These are phyloP conservation scores for Myotis myotis DNA, from an alignment of 2,797 vertebrate genomes.

Conservation along the genomic window DNA sequence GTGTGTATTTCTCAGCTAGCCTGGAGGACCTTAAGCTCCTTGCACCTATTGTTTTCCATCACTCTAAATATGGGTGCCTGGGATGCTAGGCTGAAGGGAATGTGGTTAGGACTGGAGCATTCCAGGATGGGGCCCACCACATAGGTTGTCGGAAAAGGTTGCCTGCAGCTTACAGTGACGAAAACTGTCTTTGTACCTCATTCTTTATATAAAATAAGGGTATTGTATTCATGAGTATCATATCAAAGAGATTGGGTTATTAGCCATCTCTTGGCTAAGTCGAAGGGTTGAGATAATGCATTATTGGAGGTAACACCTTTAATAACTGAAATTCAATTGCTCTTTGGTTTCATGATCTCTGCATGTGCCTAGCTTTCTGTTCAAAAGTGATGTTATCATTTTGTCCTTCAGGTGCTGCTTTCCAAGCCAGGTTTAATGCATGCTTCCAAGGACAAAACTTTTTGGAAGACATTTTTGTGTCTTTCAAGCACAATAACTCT, in stretches of 20 bases:
- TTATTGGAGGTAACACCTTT: background rate
- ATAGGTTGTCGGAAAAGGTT: background rate
- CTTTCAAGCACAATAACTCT: conserved; percentile 32
- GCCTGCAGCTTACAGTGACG: background rate
- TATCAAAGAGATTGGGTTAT: background rate
- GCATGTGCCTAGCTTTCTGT: conserved; percentile 2
- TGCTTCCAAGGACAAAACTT: conserved; percentile 7
- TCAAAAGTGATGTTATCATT: conserved; percentile 24
- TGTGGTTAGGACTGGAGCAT: background rate
- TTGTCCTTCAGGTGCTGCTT: conserved; percentile 23
- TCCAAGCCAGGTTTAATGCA: background rate
- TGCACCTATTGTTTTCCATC: conserved; percentile 15
- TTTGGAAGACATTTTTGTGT: background rate
- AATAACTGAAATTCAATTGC: conserved; percentile 46
- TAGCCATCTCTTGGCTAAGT: background rate
- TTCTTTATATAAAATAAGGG: background rate
- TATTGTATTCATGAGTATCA: background rate
- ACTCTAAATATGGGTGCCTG: background rate
- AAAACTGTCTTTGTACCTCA: background rate
- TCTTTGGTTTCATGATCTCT: conserved; percentile 32
- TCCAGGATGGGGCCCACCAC: background rate
- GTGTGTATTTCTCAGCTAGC: conserved; percentile 37
- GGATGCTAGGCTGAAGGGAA: background rate
- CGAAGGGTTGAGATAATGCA: background rate
- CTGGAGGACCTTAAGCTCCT: background rate